phyloP scores from a whole-genome alignment of 2,888 invertebrate genomes.

The Mythimna albipuncta region DNA sequence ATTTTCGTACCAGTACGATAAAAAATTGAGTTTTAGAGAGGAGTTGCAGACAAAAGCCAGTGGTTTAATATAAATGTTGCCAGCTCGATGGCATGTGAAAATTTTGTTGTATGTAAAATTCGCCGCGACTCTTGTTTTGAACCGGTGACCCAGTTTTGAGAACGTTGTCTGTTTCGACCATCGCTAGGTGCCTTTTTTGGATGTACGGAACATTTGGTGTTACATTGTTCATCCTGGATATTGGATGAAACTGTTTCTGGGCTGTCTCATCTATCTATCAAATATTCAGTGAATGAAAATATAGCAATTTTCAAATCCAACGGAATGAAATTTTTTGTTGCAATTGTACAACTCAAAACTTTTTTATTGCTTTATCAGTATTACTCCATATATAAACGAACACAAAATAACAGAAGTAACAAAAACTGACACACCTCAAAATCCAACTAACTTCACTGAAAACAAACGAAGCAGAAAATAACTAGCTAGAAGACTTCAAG shows the following conservation, averaged over 20 bases:
- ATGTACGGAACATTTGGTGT: conserved; percentile 35
- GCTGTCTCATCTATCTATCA: conserved; percentile 13
- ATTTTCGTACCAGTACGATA: conserved; percentile 51
- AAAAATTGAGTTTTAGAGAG: conserved; percentile 69
- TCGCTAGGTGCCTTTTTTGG: conserved; percentile 46
- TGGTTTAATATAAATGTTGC: conserved; percentile 76
- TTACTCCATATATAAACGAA: background rate
- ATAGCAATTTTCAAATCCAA: background rate
- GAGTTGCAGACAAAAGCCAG: conserved; percentile 60
- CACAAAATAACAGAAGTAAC: background rate
- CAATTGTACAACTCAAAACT: background rate
- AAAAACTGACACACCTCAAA: background rate
- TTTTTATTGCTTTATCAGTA: too few relatives aligned
- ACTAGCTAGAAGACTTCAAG: conserved; percentile 46
- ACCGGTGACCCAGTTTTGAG: conserved; percentile 57
- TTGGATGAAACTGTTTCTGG: conserved; percentile 30
- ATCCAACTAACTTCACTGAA: conserved; percentile 7
- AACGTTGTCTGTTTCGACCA: conserved; percentile 47
- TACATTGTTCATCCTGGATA: conserved; percentile 30
- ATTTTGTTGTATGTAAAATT: conserved; percentile 52
- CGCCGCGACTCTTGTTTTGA: conserved; percentile 40
- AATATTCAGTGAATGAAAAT: background rate
- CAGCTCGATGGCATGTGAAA: conserved; percentile 48
- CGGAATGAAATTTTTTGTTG: background rate
- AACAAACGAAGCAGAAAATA: conserved; percentile 43